Evolutionary conservation across 1,140 invertebrate species (phyloP), one percentile per base, ranked within the genome.

Genomic region (Drosophila ambigua): DNA sequence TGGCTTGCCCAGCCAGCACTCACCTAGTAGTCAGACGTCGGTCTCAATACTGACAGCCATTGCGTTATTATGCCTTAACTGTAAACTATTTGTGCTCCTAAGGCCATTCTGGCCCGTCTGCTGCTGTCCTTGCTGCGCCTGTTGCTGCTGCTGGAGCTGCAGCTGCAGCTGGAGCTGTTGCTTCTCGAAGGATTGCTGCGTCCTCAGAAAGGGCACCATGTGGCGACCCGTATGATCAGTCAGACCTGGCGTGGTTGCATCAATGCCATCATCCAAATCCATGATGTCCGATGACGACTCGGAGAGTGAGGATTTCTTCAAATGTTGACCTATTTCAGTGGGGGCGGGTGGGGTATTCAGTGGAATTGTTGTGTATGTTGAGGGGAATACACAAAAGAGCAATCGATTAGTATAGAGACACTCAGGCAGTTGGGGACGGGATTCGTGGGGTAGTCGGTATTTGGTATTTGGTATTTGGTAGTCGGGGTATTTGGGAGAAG

Each of bases 1-100:
- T 31, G 8, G 28, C 31, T 28, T 7, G 28, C 11, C 35, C 35
- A 60, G 26, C 15, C 23, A 28, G 23, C 35, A 92, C 93, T 94
- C 92, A 97, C 96, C 95, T 94, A 94, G 94, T 96, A 96, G 96
- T 98, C 97, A 99, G 95, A 98, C 98, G 94, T 99, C 98, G 94
- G 98, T 99, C 94, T 99, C 98, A 93, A 98, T 97, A 92, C 96
- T 96, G 94, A 96, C 95, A 91, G 95, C 94, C 84, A 92, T 90
- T 51, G 91, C 91, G 72, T 90, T 97, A 93, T 97, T 98, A 93
- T 96, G 96, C 92, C 96, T 95, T 87, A 96, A 95, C 92, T 96
- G 96, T 93, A 95, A 95, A 93, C 96, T 97, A 92, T 96, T 94
- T 92, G 96, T 96, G 88, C 94, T 95, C 79, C 89, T 71, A 93